Evolutionary conservation across 2,888 invertebrate genomes (phyloP).

Genomic region (Xylocampa areola): DNA sequence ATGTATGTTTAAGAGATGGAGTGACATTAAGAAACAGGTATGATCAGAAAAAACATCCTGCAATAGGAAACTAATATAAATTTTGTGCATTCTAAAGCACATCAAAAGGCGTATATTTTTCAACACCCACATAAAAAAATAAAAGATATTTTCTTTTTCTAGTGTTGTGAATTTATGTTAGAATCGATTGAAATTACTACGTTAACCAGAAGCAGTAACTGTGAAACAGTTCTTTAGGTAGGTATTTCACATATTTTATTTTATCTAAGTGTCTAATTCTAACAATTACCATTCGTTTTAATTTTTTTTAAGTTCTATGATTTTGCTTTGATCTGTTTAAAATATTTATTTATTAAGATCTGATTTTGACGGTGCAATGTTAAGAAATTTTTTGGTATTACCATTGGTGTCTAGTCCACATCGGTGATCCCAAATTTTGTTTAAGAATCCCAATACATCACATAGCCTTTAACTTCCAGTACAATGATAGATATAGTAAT

Average conservation of each 20-base stretch:
- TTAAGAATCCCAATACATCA: conserved; percentile 68
- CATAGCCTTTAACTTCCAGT: conserved; percentile 76
- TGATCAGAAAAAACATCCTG: conserved; percentile 18
- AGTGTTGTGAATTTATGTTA: conserved; percentile 82
- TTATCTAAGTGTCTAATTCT: conserved; percentile 83
- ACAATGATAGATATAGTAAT: conserved; percentile 72
- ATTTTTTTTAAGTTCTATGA: conserved; percentile 82
- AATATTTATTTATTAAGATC: conserved; percentile 80
- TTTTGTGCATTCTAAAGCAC: conserved; percentile 28
- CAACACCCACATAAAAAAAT: conserved; percentile 18
- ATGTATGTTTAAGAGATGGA: conserved; percentile 60
- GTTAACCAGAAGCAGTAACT: conserved; percentile 76
- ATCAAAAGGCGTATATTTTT: conserved; percentile 22
- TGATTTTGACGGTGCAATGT: conserved; percentile 79
- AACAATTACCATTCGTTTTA: conserved; percentile 84
- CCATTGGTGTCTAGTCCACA: conserved; percentile 64
- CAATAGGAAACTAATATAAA: conserved; percentile 11
- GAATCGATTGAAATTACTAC: conserved; percentile 66
- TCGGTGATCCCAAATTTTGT: conserved; percentile 60
- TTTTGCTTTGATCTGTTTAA: conserved; percentile 89
- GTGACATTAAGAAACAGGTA: conserved; percentile 38
- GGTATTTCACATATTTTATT: conserved; percentile 82
- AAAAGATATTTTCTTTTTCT: conserved; percentile 62
- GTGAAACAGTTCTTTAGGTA: conserved; percentile 85
- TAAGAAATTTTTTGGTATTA: conserved; percentile 53